Conservation (phyloP, 2,797 vertebrate species). For the Lagodon rhomboides region DNA sequence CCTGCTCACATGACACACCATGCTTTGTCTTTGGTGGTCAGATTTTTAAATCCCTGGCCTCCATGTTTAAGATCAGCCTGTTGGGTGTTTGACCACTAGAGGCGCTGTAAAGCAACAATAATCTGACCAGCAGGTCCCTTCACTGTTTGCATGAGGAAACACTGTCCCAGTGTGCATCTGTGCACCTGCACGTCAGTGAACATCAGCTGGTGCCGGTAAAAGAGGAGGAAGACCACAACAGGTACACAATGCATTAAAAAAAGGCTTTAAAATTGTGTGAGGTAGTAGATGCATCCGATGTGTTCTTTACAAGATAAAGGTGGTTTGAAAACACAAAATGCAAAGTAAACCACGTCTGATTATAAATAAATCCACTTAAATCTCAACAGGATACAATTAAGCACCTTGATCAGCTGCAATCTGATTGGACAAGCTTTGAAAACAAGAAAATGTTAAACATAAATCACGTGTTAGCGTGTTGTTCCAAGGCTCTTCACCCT, state of each 20-base stretch:
- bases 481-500: not conserved
- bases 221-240: not conserved
- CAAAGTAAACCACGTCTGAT: not conserved
- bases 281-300: slow-evolving; percentile 32
- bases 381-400: not conserved
- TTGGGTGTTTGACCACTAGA: not conserved
- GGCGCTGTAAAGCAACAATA: not conserved
- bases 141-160: not conserved
- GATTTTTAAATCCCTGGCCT: not conserved
- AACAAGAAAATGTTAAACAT: not conserved
- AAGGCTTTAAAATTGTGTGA: not conserved
- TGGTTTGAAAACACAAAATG: not conserved
- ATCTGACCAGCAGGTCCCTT: too few relatives aligned
- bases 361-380: not conserved
- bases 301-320: not conserved
- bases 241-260: not conserved
- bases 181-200: not conserved
- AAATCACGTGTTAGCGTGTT: not conserved
- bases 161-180: not conserved
- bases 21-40: slow-evolving; percentile 1
- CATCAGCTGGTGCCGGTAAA: not conserved
- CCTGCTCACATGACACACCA: not conserved
- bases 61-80: not conserved
- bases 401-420: not conserved
- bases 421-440: slow-evolving; percentile 2